phyloP scores from a whole-genome alignment of 2,113 vertebrate genomes.

The Cervus canadensis region DNA sequence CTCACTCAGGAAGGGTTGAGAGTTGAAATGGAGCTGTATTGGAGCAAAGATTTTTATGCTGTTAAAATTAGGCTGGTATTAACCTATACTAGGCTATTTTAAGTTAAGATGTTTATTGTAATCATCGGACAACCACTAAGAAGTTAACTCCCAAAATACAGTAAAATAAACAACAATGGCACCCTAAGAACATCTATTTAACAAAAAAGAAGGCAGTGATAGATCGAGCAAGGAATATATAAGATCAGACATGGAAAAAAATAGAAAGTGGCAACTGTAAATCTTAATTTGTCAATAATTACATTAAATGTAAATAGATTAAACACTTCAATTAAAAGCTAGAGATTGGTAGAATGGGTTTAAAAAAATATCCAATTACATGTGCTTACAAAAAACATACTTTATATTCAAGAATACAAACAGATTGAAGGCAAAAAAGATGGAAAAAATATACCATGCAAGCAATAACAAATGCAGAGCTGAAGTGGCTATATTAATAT shows the following conservation, averaged over 20 bases:
- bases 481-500: not conserved
- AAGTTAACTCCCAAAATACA: not conserved
- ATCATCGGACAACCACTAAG: not conserved
- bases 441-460: not conserved
- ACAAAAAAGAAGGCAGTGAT: not conserved
- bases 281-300: not conserved
- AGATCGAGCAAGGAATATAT: not conserved
- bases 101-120: not conserved
- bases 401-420: constrained; percentile 10
- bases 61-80: not conserved
- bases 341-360: not conserved
- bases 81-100: not conserved
- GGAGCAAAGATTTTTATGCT: not conserved
- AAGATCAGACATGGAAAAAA: not conserved
- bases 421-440: not conserved
- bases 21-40: not conserved
- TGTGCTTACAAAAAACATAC: not conserved
- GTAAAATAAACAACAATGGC: not conserved
- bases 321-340: not conserved
- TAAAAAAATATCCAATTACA: not conserved
- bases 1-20: not conserved
- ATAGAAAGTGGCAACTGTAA: not conserved
- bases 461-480: not conserved
- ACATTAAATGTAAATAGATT: not conserved
- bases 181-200: not conserved